Evolutionary conservation across 1,140 invertebrate species (phyloP), one percentile per base, ranked within the genome.

Genomic region (Drosophila albomicans): DNA sequence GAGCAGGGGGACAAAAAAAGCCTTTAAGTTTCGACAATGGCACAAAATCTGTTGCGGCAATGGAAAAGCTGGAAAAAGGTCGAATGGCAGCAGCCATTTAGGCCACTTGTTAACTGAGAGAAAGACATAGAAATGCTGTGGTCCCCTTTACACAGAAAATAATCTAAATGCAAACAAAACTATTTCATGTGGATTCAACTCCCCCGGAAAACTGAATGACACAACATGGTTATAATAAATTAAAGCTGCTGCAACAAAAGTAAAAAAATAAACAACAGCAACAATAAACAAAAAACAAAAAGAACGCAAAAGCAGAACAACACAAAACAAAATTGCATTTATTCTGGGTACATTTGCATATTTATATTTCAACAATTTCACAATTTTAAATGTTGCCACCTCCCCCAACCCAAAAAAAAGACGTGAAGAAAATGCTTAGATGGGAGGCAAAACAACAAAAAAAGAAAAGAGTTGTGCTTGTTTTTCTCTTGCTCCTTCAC

Each of bases 161-260:
- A 80, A 89, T 88, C 70, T 81, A 89, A 88, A 88, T 88, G 85
- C 84, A 84, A 89, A 84, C 74, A 75, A 61, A 89, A 89, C 84
- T 87, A 89, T 88, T 87, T 66, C 79, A 66, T 66, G 65, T 54
- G 51, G 57, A 57, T 57, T 75, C 5, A 7, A 16, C 32, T n/a
- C 49, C 20, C 32, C 67, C 68, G 45, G 8, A 65, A 65, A 79
- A 82, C 56, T 69, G 54, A 70, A 84, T 51, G 75, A 69, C 52
- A 35, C 52, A 72, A 45, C 20, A 52, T 52, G 32, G 15, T 25
- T 58, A 65, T 72, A 59, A 56, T 68, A 77, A 79, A 87, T 70
- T 75, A 77, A 77, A 68, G 74, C 64, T 74, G 46, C 20, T 20
- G 45, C 35, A 20, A 64, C 45, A 66, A 75, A 70, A 76, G 62